Conservation (phyloP, 2,888 invertebrate species). For the Epinotia demarniana region DNA sequence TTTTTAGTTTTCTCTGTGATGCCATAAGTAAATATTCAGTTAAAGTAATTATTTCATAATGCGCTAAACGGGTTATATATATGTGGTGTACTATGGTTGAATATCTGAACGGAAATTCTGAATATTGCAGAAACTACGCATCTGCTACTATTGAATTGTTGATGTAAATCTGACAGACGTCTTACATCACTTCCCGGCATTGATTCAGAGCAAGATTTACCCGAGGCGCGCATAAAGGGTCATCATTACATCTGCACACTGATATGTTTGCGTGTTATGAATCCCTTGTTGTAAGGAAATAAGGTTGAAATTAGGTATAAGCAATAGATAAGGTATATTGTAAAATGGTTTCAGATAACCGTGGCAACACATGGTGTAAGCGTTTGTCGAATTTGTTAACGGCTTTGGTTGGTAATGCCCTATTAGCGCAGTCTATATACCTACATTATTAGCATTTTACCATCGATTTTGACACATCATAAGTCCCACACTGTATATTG, state of each 20-base stretch:
- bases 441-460: neutral
- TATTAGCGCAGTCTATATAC: neutral
- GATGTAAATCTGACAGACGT: conserved; percentile 44
- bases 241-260: conserved; percentile 38
- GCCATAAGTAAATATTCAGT: neutral
- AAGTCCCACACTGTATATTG: no score
- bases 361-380: conserved; percentile 34
- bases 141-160: conserved; percentile 38
- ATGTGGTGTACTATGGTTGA: neutral
- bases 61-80: neutral
- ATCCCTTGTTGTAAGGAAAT: neutral
- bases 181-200: conserved; percentile 41
- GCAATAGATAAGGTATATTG: neutral
- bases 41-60: neutral
- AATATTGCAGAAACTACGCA: conserved; percentile 26
- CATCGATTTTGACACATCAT: no score
- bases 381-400: conserved; percentile 31
- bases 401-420: conserved; percentile 10
- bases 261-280: conserved; percentile 2
- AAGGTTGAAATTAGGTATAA: neutral
- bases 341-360: conserved; percentile 18
- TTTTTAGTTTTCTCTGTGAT: neutral
- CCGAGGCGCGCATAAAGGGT: conserved; percentile 44
- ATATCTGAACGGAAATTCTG: neutral
- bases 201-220: conserved; percentile 40